These are phyloP conservation scores for Montipora capricornis DNA, from an alignment of 64 coral and sea anemone species.

Conservation along the genomic window DNA sequence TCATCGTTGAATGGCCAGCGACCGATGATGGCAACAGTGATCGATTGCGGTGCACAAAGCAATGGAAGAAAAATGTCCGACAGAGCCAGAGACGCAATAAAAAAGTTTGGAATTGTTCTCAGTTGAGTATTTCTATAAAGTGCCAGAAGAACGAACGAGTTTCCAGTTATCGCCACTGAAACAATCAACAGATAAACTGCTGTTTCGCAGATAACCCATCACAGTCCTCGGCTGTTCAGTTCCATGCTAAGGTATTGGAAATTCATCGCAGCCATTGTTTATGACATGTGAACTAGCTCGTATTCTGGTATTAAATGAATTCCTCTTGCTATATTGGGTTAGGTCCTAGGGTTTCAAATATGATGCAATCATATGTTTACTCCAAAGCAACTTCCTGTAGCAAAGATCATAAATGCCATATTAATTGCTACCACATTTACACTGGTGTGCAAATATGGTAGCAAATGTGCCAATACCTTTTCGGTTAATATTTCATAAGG, in stretches of 20 bases:
- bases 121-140: constrained; percentile 47
- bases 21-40: background rate
- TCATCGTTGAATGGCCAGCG: constrained; percentile 35
- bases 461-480: too few species aligned
- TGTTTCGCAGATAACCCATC: background rate
- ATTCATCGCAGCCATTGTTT: too few species aligned
- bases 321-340: too few species aligned
- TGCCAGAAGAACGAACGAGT: constrained; percentile 23
- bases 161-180: constrained; percentile 27
- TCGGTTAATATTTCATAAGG: too few species aligned
- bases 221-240: background rate
- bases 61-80: constrained; percentile 53
- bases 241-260: background rate
- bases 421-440: too few species aligned
- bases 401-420: too few species aligned
- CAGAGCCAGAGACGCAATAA: constrained; percentile 43
- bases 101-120: constrained; percentile 45
- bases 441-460: too few species aligned
- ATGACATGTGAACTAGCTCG: too few species aligned
- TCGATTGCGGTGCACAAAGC: constrained; percentile 17
- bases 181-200: background rate
- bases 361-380: too few species aligned
- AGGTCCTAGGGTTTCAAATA: too few species aligned
- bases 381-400: too few species aligned
- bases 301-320: too few species aligned